Base-by-base conservation (phyloP, 2,888 invertebrate species). In the Belgica antarctica region DNA sequence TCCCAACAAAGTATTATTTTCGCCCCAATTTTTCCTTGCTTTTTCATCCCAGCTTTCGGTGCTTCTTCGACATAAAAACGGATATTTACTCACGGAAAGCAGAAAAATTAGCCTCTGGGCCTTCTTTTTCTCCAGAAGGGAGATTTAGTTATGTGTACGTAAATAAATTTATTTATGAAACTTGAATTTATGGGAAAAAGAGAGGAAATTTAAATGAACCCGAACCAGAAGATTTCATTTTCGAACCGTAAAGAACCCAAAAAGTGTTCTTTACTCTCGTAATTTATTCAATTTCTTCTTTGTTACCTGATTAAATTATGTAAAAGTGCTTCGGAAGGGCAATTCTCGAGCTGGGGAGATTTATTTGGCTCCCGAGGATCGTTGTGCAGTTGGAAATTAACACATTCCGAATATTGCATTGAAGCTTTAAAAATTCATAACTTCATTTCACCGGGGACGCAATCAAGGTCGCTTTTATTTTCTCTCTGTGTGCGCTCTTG, bases 281-380 rank as follows among this genome's bases (percentile, higher is more conserved):
- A 15, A 65, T 46, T 7, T 46, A 65, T 65, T 65, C 63, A 46
- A n/a, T 46, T 65, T 65, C n/a, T n/a, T n/a, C n/a, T n/a, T n/a
- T n/a, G n/a, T 17, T 46, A 41, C 41, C 24, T 65, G 63, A 65
- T 65, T 17, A 65, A 65, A 65, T 65, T 65, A 65, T 65, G 63
- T 25, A 65, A 65, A 41, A 31, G n/a, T 24, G 36, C 63, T 17
- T 22, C 46, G 5, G 46, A n/a, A 41, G 8, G 24, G n/a, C n/a
- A n/a, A n/a, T n/a, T n/a, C 34, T 31, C 12, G 34, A 31, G 34
- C 34, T 8, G 22, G 52, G 4, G 17, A 19, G 52, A 52, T 52
- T 52, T 59, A 59, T 59, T 59, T 59, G 27, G 2, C n/a, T 22
- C 3, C 12, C 2, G 41, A 5, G n/a, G 10, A n/a, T 41, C 41